These are phyloP conservation scores for Amphipyra berbera DNA, from an alignment of 2,888 invertebrate genomes.

Conservation along the genomic window DNA sequence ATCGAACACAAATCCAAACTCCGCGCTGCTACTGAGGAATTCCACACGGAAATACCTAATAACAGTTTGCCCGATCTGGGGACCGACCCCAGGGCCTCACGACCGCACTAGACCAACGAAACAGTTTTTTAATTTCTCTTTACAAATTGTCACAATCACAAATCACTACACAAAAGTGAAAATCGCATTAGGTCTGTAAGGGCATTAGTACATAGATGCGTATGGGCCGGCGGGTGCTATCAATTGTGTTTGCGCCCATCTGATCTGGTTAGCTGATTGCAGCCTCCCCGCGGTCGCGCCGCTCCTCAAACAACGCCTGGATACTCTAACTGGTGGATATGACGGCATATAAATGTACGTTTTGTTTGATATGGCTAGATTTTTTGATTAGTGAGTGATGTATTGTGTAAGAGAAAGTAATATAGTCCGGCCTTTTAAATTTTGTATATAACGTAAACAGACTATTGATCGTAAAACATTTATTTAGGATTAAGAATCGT, in stretches of 20 bases:
- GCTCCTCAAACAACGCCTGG: constrained; percentile 77
- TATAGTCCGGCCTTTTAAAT: background rate
- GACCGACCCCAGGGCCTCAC: too few species aligned
- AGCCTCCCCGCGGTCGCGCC: constrained; percentile 75
- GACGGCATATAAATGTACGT: constrained; percentile 2
- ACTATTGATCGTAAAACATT: too few species aligned
- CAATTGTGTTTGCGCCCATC: constrained; percentile 83
- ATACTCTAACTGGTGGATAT: constrained; percentile 37
- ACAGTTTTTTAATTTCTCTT: too few species aligned
- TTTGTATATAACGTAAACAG: too few species aligned
- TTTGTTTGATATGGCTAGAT: background rate
- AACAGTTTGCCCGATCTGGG: too few species aligned
- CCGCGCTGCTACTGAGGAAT: too few species aligned
- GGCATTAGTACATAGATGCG: constrained; percentile 56
- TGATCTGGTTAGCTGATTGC: constrained; percentile 89
- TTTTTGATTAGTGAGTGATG: too few species aligned
- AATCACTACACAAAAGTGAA: constrained; percentile 19
- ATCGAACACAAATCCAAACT: too few species aligned
- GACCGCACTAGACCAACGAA: too few species aligned
- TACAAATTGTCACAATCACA: background rate
- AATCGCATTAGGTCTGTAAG: constrained; percentile 27
- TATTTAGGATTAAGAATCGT: too few species aligned
- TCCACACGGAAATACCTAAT: too few species aligned
- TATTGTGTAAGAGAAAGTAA: background rate
- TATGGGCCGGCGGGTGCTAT: constrained; percentile 62